These are phyloP conservation scores for Melanotus villosus DNA, from an alignment of 2,888 invertebrate genomes.

Conservation along the genomic window DNA sequence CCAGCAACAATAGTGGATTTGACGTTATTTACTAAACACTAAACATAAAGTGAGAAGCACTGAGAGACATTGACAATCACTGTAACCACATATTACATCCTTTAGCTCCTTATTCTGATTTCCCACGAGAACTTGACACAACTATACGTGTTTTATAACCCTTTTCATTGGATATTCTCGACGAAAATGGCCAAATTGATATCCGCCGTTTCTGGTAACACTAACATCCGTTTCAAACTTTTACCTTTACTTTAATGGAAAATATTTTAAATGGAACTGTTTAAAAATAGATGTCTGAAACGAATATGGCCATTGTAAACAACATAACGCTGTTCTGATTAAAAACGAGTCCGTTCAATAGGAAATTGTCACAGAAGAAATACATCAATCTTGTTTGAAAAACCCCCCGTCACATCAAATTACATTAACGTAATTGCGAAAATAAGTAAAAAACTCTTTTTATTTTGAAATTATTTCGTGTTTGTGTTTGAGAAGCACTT, in stretches of 20 bases:
- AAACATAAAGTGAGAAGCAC: constrained; percentile 12
- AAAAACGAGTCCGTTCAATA: background rate
- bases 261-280: background rate
- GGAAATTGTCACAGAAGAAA: background rate
- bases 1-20: background rate
- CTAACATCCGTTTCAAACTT: background rate
- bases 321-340: background rate
- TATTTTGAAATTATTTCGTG: too few species aligned
- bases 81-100: constrained; percentile 30
- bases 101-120: constrained; percentile 34
- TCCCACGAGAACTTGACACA: constrained; percentile 20
- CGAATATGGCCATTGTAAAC: constrained; percentile 6
- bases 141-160: constrained; percentile 16
- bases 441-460: too few species aligned
- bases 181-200: constrained; percentile 24
- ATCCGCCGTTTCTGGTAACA: constrained; percentile 1
- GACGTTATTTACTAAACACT: constrained; percentile 6
- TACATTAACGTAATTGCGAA: too few species aligned
- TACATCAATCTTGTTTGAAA: background rate
- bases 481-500: too few species aligned
- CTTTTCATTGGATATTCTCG: constrained; percentile 9
- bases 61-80: constrained; percentile 16
- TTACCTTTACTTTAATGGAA: constrained; percentile 8
- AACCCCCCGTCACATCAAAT: too few species aligned
- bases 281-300: background rate